Evolutionary conservation across 1,140 invertebrate genomes (phyloP), one percentile per base, ranked within the genome.

Genomic region (Matsumurasca onukii): DNA sequence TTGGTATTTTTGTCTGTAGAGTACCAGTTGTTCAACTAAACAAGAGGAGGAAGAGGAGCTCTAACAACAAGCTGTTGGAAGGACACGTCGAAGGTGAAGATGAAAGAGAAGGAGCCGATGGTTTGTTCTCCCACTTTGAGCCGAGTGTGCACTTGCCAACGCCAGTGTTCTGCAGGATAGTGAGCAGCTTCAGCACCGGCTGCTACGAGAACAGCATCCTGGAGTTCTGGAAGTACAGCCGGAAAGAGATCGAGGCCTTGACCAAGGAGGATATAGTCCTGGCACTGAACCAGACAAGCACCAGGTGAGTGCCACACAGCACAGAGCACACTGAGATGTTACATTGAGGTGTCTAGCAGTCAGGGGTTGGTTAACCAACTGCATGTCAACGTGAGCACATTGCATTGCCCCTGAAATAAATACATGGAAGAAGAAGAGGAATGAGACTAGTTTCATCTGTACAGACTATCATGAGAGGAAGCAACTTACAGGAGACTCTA

Each of bases 141-240:
- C 82, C 85, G 30, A 82, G 80, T 31, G 73, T 88, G 31, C 80
- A 82, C 76, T 73, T 84, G 0, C 77, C 80, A 69, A 73, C 79
- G 62, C 75, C 81, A 1, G 72, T 85, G 48, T 89, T 88, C 74
- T 89, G 88, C 76, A 73, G 75, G 55, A 77, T 88, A 68, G 70
- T 87, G 20, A 78, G 85, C 66, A 83, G 73, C 57, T 81, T 89
- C 70, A 80, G 83, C 45, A 78, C 77, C 59, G 82, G 80, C 39
- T 92, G 90, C 74, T 80, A 86, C 49, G 75, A 87, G 68, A 78
- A 82, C 69, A 91, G 86, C 78, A 81, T 91, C 70, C 77, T 90
- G 59, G 89, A 91, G 75, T 79, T 92, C 69, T 92, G 89, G 89
- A 80, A 85, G 29, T 89, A 83, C 75, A 80, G 89, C 76, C 76